Evolutionary conservation across 2,888 invertebrate species (phyloP).

Genomic region (Orthosia gracilis): DNA sequence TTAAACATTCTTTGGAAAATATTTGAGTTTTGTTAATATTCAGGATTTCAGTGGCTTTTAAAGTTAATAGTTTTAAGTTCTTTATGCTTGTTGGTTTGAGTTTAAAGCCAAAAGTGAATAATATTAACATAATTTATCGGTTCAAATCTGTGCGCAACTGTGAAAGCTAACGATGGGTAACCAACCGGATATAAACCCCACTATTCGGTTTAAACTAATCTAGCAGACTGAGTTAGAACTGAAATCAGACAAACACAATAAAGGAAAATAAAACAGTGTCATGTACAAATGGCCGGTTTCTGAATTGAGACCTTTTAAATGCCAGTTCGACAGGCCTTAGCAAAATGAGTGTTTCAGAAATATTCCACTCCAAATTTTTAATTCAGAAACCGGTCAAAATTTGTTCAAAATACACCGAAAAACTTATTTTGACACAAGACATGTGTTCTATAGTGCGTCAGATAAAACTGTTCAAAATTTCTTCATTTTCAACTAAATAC

Average conservation of each 20-base stretch:
- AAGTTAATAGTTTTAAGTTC: conserved; percentile 15
- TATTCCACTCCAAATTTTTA: no score
- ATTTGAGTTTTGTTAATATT: conserved; percentile 31
- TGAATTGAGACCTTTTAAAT: no score
- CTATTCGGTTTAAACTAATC: no score
- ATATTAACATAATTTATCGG: conserved; percentile 17
- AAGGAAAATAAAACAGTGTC: not conserved
- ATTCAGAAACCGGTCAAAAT: no score
- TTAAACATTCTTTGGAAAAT: conserved; percentile 15
- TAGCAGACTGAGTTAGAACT: no score
- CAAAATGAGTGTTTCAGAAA: no score
- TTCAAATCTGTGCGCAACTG: not conserved
- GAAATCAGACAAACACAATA: no score
- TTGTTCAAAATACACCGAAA: no score
- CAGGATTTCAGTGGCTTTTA: conserved; percentile 24
- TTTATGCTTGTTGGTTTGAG: conserved; percentile 19
- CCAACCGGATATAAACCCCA: no score
- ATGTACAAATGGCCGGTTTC: no score
- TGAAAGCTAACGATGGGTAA: no score
- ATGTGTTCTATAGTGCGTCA: not conserved
- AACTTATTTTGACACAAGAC: not conserved
- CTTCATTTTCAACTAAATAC: conserved; percentile 8
- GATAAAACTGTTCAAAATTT: not conserved
- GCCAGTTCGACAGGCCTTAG: no score
- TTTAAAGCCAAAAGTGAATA: conserved; percentile 20